phyloP scores from a whole-genome alignment of 2,888 invertebrate species.

The Mesorhabditis spiculigera region DNA sequence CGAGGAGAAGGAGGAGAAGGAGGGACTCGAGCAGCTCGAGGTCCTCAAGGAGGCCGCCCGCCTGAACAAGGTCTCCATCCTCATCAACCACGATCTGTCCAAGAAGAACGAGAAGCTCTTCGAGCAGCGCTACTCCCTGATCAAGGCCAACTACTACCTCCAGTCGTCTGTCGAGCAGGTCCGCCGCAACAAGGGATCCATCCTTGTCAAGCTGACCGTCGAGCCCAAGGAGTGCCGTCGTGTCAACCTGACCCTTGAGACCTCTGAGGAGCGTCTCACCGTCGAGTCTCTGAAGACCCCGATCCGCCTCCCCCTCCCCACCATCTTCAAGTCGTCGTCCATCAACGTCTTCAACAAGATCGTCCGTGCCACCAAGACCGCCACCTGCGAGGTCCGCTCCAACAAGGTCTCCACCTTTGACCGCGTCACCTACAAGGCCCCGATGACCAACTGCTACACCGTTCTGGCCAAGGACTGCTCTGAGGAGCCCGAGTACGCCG shows the following conservation, averaged over 20 bases:
- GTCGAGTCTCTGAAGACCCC: conserved; percentile 23
- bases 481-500: conserved; percentile 55
- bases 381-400: conserved; percentile 24
- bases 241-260: conserved; percentile 29
- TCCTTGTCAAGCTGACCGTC: conserved; percentile 31
- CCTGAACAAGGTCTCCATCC: conserved; percentile 32
- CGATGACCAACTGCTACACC: conserved; percentile 58
- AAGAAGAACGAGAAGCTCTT: conserved; percentile 17
- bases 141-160: conserved; percentile 21
- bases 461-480: conserved; percentile 61
- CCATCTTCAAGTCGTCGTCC: conserved; percentile 15
- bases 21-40: conserved; percentile 21
- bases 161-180: conserved; percentile 8
- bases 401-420: conserved; percentile 55
- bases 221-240: conserved; percentile 26
- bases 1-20: conserved; percentile 19
- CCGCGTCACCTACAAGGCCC: conserved; percentile 42
- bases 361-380: conserved; percentile 15
- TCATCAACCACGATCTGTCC: conserved; percentile 27
- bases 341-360: neutral
- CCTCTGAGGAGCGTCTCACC: conserved; percentile 21
- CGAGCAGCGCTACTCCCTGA: conserved; percentile 14
- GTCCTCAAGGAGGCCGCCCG: conserved; percentile 29
- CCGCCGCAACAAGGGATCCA: conserved; percentile 11
- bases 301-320: conserved; percentile 26